These are phyloP conservation scores for Crambe crambe DNA, from an alignment of 37 sponge, comb jelly and placozoan species.

Conservation along the genomic window DNA sequence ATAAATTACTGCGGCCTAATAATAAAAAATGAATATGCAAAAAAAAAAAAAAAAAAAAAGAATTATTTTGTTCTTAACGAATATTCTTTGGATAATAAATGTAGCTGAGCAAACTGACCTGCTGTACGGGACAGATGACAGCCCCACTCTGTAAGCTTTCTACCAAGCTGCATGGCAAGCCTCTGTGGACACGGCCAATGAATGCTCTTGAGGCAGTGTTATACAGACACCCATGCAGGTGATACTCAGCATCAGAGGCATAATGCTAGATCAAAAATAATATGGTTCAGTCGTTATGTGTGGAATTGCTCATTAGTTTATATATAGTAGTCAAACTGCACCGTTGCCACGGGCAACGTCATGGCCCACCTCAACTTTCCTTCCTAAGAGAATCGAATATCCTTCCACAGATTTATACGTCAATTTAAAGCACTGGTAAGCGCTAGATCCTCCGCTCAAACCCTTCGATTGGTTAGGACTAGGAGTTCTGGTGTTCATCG, in stretches of 20 bases:
- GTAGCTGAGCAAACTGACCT: too few species aligned
- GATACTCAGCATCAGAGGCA: constrained; percentile 24
- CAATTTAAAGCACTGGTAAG: constrained; percentile 18
- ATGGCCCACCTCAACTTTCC: constrained; percentile 39
- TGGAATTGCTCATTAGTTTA: neutral
- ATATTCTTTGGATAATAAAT: too few species aligned
- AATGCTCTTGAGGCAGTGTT: constrained; percentile 14
- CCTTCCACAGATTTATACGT: constrained; percentile 46
- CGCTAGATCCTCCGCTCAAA: neutral
- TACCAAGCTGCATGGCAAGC: constrained; percentile 29
- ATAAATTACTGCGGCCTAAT: too few species aligned
- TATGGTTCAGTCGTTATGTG: too few species aligned
- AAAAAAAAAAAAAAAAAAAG: too few species aligned
- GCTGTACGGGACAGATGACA: constrained; percentile 40
- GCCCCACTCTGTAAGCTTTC: constrained; percentile 54
- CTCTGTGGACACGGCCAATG: constrained; percentile 20
- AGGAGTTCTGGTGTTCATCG: too few species aligned
- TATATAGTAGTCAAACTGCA: neutral
- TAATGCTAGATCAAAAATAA: constrained; percentile 2
- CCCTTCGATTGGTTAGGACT: too few species aligned
- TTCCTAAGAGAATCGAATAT: constrained; percentile 34
- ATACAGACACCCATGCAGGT: constrained; percentile 5
- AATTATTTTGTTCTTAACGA: too few species aligned
- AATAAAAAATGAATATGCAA: too few species aligned
- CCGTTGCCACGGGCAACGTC: neutral